Evolutionary conservation across 2,888 invertebrate genomes (phyloP).

Genomic region (Drosophila merina): DNA sequence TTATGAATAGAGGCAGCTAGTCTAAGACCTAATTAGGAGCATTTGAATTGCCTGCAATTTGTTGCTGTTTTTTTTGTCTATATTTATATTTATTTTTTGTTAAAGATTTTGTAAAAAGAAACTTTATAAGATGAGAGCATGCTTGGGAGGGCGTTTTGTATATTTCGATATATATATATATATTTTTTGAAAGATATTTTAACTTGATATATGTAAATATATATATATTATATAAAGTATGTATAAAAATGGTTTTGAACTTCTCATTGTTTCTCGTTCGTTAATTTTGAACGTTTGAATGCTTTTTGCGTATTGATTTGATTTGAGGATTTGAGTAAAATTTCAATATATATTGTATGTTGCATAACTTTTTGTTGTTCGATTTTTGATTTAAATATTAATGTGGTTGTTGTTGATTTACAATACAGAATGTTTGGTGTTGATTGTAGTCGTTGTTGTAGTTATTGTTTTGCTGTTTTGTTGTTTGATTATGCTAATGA

Average conservation of each 20-base stretch:
- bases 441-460: slow-evolving; percentile 38
- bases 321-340: slow-evolving; percentile 18
- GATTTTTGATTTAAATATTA: slow-evolving; percentile 34
- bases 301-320: slow-evolving; percentile 16
- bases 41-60: slow-evolving; percentile 40
- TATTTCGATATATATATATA: slow-evolving; percentile 43
- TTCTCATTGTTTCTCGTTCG: slow-evolving; percentile 30
- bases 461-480: slow-evolving; percentile 45
- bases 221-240: slow-evolving; percentile 32
- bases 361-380: slow-evolving; percentile 30
- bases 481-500: slow-evolving; percentile 53
- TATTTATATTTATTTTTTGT: slow-evolving; percentile 39
- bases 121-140: slow-evolving; percentile 80
- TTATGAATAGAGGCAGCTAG: slow-evolving; percentile 55
- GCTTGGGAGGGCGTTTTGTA: slow-evolving; percentile 82
- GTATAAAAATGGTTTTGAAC: slow-evolving; percentile 32
- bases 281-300: slow-evolving; percentile 41
- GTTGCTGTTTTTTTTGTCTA: slow-evolving; percentile 25
- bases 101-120: slow-evolving; percentile 58
- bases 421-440: slow-evolving; percentile 57
- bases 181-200: slow-evolving; percentile 32
- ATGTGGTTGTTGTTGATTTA: slow-evolving; percentile 57
- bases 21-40: slow-evolving; percentile 55
- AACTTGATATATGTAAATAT: slow-evolving; percentile 33
- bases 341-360: slow-evolving; percentile 26